Evolutionary conservation across 2,888 invertebrate species (phyloP).

Genomic region (Priocnemis perturbator): DNA sequence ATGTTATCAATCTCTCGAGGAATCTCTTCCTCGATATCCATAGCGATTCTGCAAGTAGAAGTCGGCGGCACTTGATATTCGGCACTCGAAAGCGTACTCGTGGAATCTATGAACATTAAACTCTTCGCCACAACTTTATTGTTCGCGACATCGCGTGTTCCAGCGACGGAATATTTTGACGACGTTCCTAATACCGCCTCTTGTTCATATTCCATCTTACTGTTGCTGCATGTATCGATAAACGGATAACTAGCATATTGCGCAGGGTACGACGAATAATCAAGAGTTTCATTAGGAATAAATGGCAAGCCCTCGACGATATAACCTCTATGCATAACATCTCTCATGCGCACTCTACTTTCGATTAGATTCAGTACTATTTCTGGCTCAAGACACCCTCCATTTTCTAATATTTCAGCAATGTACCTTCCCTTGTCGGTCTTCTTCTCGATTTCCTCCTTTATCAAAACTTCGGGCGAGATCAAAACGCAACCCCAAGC

Average conservation of each 20-base stretch:
- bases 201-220: constrained; percentile 3
- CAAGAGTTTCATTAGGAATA: constrained; percentile 74
- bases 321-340: constrained; percentile 80
- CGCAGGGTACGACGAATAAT: constrained; percentile 39
- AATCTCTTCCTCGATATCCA: constrained; percentile 28
- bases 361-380: constrained; percentile 77
- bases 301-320: constrained; percentile 82
- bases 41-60: neutral
- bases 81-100: too few relatives aligned
- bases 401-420: constrained; percentile 78
- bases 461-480: constrained; percentile 77
- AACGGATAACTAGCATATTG: neutral
- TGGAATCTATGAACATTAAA: too few relatives aligned
- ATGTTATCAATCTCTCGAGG: constrained; percentile 54
- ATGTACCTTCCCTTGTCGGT: constrained; percentile 79
- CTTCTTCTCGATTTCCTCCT: constrained; percentile 78
- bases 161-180: neutral
- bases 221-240: too few relatives aligned
- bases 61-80: neutral
- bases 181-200: too few relatives aligned
- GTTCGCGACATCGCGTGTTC: too few relatives aligned
- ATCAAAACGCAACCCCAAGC: constrained; percentile 79
- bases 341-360: constrained; percentile 76
- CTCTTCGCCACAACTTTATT: too few relatives aligned
- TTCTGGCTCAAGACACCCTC: constrained; percentile 77